Base-by-base conservation (phyloP, 2,113 vertebrate species). In the Hippocampus abdominalis region DNA sequence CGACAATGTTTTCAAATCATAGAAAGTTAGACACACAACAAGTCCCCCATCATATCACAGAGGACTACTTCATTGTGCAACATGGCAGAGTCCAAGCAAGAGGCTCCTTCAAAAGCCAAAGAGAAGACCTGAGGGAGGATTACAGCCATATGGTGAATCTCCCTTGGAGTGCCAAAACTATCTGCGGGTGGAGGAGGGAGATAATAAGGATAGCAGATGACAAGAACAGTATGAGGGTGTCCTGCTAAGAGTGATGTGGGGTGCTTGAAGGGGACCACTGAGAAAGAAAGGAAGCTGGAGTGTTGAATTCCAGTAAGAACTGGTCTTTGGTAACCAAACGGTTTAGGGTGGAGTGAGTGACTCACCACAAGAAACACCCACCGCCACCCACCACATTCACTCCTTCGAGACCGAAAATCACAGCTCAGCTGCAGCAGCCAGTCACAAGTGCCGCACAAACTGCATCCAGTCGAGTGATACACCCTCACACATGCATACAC, bases 81-180 rank as follows among this genome's bases (percentile, higher is more conserved):
- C 59, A 64, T 44, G 23, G 6, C 5, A 36, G 25, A 16, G 2
- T 42, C 40, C 42, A 40, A 73, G 42, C 60, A 25, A 54, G 53
- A 67, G 57, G 73, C 54, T 4, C 67, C 40, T 70, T 73, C 40
- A 75, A 77, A 70, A 69, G 75, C 74, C 73, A 69, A 8, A 59
- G 68, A 79, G 69, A 80, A 69, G 73, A 78, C 81, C 61, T 63
- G 77, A 68, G 84, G 79, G 75, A 32, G 73, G 77, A 79, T 25
- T 71, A 66, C 51, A 81, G 77, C 80, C 85, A 83, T 83, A 86
- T 85, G 80, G 49, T 80, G 68, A 73, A 77, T 80, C 68, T 76
- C 69, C 64, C 70, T 25, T 32, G 68, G 68, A 51, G 61, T 81
- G 82, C 82, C 85, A 85, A 74, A 77, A 78, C 74, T 23, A 77